phyloP scores from a whole-genome alignment of 2,888 invertebrate species.

The Muscina levida region DNA sequence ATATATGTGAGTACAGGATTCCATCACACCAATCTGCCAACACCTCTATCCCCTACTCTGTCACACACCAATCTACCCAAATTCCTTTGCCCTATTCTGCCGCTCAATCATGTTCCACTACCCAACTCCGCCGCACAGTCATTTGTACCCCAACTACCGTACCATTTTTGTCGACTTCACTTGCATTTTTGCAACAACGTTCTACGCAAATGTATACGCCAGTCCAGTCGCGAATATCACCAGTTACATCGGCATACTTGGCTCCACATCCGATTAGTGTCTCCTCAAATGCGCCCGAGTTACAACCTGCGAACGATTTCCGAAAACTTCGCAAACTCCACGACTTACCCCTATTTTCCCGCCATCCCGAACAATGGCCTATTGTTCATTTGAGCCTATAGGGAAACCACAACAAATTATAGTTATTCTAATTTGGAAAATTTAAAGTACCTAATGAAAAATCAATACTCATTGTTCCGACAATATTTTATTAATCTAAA shows the following conservation, averaged over 20 bases:
- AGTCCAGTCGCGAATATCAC: too few species aligned
- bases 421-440: conserved; percentile 62
- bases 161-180: neutral
- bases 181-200: neutral
- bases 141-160: neutral
- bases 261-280: too few species aligned
- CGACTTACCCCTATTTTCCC: conserved; percentile 64
- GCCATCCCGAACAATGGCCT: conserved; percentile 67
- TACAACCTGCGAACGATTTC: too few species aligned
- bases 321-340: too few species aligned
- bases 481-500: too few species aligned
- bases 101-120: too few species aligned
- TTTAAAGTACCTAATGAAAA: too few species aligned
- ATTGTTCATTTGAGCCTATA: conserved; percentile 63
- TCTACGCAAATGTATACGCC: too few species aligned
- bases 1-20: conserved; percentile 28
- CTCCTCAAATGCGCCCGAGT: too few species aligned
- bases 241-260: too few species aligned
- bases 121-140: conserved; percentile 21
- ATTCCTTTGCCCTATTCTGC: conserved; percentile 21
- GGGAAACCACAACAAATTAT: conserved; percentile 57
- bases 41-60: conserved; percentile 12
- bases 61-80: conserved; percentile 6
- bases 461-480: too few species aligned
- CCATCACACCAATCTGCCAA: conserved; percentile 29